Conservation (phyloP, 2,888 invertebrate genomes). For the Oxytorus armatus region DNA sequence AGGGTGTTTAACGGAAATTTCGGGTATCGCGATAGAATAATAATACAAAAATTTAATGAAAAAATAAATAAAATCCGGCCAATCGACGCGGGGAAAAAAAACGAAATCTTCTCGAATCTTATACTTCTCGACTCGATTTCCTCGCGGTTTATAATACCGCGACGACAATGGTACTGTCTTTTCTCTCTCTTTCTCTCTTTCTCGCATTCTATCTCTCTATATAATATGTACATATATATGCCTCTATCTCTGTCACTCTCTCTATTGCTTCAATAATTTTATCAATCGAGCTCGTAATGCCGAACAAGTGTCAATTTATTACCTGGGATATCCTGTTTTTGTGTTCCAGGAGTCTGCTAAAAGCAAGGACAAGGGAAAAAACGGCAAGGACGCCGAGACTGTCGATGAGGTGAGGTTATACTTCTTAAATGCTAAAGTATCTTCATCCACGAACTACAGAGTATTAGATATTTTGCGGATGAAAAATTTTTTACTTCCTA, state of each 20-base stretch:
- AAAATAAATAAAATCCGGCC: constrained; percentile 33
- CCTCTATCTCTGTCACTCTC: too few relatives aligned
- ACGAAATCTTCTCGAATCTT: constrained; percentile 55
- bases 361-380: constrained; percentile 83
- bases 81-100: constrained; percentile 42
- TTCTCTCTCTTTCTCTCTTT: constrained; percentile 59
- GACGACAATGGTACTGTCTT: constrained; percentile 75
- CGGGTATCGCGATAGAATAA: constrained; percentile 61
- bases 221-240: constrained; percentile 28
- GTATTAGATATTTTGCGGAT: too few relatives aligned
- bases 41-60: constrained; percentile 20
- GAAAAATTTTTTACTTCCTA: too few relatives aligned
- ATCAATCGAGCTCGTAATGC: constrained; percentile 19
- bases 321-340: constrained; percentile 33
- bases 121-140: constrained; percentile 63
- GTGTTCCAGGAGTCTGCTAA: constrained; percentile 83
- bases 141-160: constrained; percentile 63
- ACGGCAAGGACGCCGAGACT: constrained; percentile 82
- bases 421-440: too few relatives aligned
- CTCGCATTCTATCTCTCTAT: too few relatives aligned
- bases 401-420: constrained; percentile 84
- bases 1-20: constrained; percentile 54
- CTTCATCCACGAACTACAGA: too few relatives aligned
- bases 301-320: constrained; percentile 35
- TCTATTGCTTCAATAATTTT: constrained; percentile 52